Percentiles rank a stretch among this genome's conserved stretches.
Evolutionary conservation across 2,113 vertebrate genomes (phyloP).

Genomic region (Delphinus delphis): DNA sequence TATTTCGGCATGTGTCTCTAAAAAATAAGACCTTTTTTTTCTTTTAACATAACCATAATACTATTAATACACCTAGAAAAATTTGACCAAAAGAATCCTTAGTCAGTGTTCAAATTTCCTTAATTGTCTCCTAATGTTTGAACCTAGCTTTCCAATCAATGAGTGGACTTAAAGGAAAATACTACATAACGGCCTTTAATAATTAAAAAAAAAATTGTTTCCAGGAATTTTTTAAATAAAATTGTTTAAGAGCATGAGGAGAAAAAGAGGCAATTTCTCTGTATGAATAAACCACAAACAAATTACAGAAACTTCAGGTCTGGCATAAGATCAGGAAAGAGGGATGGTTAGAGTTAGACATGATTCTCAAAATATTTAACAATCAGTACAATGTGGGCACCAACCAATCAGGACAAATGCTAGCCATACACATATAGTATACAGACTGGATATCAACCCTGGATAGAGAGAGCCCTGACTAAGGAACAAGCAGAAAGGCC

Average conservation of each 20-base stretch:
- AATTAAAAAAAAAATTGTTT: not conserved
- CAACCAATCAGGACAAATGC: not conserved
- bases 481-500: not conserved
- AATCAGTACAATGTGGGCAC: not conserved
- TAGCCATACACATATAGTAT: not conserved
- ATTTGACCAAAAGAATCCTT: not conserved
- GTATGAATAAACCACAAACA: not conserved
- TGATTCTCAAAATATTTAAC: constrained; percentile 19
- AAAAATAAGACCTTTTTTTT: not conserved
- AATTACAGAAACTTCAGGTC: not conserved
- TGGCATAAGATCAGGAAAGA: not conserved
- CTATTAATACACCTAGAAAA: not conserved
- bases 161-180: not conserved
- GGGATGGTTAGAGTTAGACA: not conserved
- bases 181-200: not conserved
- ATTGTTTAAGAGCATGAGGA: not conserved
- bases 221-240: not conserved
- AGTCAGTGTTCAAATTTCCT: not conserved
- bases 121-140: not conserved
- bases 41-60: not conserved
- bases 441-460: not conserved
- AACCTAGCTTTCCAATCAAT: not conserved
- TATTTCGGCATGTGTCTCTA: not conserved
- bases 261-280: not conserved
- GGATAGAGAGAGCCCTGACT: not conserved